Evolutionary conservation across 2,113 vertebrate genomes (phyloP), one percentile per base, ranked within the genome.

Genomic region (Neogobius melanostomus): DNA sequence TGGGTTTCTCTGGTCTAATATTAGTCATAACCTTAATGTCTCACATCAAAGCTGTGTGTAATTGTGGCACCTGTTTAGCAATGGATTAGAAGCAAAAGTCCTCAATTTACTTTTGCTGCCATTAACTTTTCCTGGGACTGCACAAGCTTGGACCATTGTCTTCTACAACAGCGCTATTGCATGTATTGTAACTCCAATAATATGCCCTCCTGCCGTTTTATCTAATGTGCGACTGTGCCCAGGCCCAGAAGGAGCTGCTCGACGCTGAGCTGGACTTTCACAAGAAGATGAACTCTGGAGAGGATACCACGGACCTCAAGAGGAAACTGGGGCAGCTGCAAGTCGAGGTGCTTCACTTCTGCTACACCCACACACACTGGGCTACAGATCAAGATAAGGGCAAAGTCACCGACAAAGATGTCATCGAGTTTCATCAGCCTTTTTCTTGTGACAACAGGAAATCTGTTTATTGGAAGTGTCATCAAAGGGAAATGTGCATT

Each of bases 231-330:
- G 59, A 61, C 44, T 60, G 6, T 45, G 42, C 1, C 7, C 69
- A 98, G 97, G 95, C 97, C 44, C 97, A 99, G 82, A 99, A 99
- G 76, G 98, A 99, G 11, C 88, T 99, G 68, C 36, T 99, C 56
- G 98, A 99, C 69, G 96, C 95, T 60, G 97, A 99, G 85, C 85
- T 99, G 86, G 97, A 99, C 82, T 95, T 98, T 64, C 96, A 98
- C 60, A 97, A 98, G 88, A 95, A 96, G 65, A 91, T 98, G 5
- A 96, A 93, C 17, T 96, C 97, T 12, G 98, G 98, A 68, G 98
- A 99, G 85, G 98, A 99, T 79, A 98, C 97, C 0, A 98, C 97
- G n/a, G 97, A 98, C 11, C 89, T 99, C 77, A 94, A 96, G 79
- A 98, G 95, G 57, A 97, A 95, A 81, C 93, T 99, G 15, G 97